Base-by-base conservation (phyloP, 2,888 invertebrate genomes). In the Ochlodes sylvanus region DNA sequence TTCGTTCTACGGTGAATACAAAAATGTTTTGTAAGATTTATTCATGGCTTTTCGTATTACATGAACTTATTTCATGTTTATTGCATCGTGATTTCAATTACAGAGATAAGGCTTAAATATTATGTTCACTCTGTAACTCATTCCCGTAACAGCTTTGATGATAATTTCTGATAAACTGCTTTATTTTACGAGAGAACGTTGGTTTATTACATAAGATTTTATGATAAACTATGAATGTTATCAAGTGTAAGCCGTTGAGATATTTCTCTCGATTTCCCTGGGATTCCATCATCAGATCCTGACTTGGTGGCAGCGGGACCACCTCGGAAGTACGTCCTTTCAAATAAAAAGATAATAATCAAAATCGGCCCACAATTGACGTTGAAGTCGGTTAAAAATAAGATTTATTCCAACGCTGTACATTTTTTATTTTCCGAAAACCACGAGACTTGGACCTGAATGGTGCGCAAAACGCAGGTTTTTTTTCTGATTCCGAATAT, bases 41-140 rank as follows among this genome's bases (percentile, higher is more conserved):
- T 89, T 87, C 88, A 89, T 86, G 76, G 75, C 71, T 81, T 82
- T 82, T 80, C 74, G 76, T 82, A 74, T 77, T 79, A 78, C 71
- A 71, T 78, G 81, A 41, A 41, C 21, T 61, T 34, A 10, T 60
- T 60, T 19, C 15, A 67, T 44, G 66, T 66, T 66, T 60, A 82
- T 85, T 83, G 82, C 82, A 81, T 87, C 87, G 86, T 85, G 89
- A 88, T 88, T 90, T 88, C 86, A 88, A 89, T 90, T 89, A 87
- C 76, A 63, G 73, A 86, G 86, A 89, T 89, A 88, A 84, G 77
- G 78, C 75, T 77, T 79, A 78, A 85, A 83, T 80, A 75, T 73
- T 71, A 50, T 74, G 73, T 74, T 74, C 63, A 72, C 72, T 71
- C 65, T 72, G 63, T 34, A 54, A 75, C 77, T 76, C 73, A 76